Evolutionary conservation across 2,888 invertebrate species (phyloP), one percentile per base, ranked within the genome.

Genomic region (Plemyria rubiginata): DNA sequence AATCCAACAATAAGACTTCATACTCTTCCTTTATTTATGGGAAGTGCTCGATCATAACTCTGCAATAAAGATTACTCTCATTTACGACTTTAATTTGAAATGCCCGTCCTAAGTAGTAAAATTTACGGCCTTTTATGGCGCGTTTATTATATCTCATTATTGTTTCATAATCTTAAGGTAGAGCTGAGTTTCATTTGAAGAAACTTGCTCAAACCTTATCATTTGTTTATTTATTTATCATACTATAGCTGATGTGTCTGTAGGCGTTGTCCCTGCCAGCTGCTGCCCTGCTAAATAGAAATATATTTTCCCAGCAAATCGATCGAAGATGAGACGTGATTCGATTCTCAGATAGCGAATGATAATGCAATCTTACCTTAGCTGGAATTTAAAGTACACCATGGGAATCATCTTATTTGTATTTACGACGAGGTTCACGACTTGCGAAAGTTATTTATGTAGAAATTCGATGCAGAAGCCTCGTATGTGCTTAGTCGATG

Each of bases 351-450:
- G 63, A 66, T 69, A 66, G 56, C 67, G 60, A 68, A 67, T n/a
- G n/a, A n/a, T 67, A 72, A 72, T 68, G 72, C 70, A 74, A 80
- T 75, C 65, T 61, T 67, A 68, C 73, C 75, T 70, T 72, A 72
- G 74, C 65, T 73, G 67, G 83, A 86, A 87, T 86, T 80, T 80
- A 70, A 84, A 86, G 69, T 74, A 71, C 72, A 69, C 61, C 66
- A 70, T 65, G 69, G 66, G 62, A 66, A 64, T 65, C 61, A 65
- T 57, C 75, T 74, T 75, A 77, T 82, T 84, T 78, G 77, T 80
- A 81, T 76, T 78, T 72, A 66, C 71, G 76, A 72, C 71, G 76
- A 72, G 69, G 71, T 65, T 68, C 62, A 68, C 54, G 62, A 62
- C 65, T 65, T 53, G 77, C 73, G 83, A 84, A 82, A 84, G 78